Percentiles rank a stretch among this genome's conserved stretches.
phyloP scores from a whole-genome alignment of 2,888 invertebrate species.

The Pecten maximus region DNA sequence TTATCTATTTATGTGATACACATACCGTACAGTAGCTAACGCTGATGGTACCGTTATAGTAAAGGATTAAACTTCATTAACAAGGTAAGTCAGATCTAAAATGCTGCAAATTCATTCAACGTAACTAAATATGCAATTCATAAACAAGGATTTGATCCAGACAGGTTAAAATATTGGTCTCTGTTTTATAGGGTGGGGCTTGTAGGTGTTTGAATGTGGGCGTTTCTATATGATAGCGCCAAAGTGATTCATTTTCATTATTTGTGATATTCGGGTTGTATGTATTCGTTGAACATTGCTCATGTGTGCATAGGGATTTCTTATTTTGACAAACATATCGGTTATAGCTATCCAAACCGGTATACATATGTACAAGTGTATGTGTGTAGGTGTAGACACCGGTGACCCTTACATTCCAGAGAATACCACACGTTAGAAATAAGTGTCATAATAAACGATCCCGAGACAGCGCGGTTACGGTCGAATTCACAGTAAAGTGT shows the following conservation, averaged over 20 bases:
- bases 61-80: background rate
- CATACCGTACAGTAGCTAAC: background rate
- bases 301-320: too few species aligned
- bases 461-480: background rate
- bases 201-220: background rate
- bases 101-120: background rate
- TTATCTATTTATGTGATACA: background rate
- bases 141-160: background rate
- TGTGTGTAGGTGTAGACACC: background rate
- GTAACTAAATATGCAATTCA: background rate
- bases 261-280: too few species aligned
- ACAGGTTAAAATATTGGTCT: background rate
- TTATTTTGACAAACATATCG: too few species aligned
- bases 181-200: background rate
- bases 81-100: background rate
- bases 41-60: background rate
- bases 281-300: background rate
- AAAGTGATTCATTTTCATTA: too few species aligned
- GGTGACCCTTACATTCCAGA: slow-evolving; percentile 23
- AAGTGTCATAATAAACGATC: background rate
- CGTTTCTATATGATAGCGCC: background rate
- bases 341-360: too few species aligned
- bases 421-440: background rate
- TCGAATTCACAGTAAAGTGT: background rate
- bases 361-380: background rate